Evolutionary conservation across 2,888 invertebrate species (phyloP), one percentile per base, ranked within the genome.

Genomic region (Arenicola marina): DNA sequence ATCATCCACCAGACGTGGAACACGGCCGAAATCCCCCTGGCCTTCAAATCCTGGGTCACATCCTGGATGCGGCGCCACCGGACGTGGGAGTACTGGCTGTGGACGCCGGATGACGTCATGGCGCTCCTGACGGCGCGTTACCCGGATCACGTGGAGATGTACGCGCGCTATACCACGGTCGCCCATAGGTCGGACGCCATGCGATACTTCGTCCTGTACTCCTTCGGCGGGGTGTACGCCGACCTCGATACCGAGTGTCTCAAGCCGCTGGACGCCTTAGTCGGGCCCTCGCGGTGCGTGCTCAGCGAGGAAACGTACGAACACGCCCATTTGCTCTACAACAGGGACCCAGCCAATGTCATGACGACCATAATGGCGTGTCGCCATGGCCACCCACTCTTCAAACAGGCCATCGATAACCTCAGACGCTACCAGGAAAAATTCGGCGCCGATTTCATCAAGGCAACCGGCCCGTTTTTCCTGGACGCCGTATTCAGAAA

Each of bases 161-260:
- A 18, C 32, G 24, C 28, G 31, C 7, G 24, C 33, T 53, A 53
- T 32, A 32, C 7, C 28, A 11, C 24, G 15, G 32, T 15, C 32
- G 4, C 32, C 7, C 15, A 7, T 11, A 29, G 53, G 31, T 29
- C 53, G 7, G 53, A 53, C 24, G 53, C 53, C 33, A 31, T 32
- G 15, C 29, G 81, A 32, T 81, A 81, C 68, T 71, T 80, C 38
- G 70, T 79, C 24, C 67, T 81, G 65, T 74, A 79, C 60, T 76
- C 78, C 53, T 78, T 74, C 70, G 80, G 81, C 28, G 81, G 81
- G 2, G 70, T 80, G 1, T 80, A 80, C 67, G 76, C 75, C 0
- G 80, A 81, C 61, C 69, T 80, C 70, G 81, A 80, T 54, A 71
- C 79, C 68, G 78, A 80, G 62, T 74, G 75, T 61, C 66, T 80